Base-by-base conservation (phyloP, 2,888 invertebrate species). In the Hirtodrosophila trivittata region DNA sequence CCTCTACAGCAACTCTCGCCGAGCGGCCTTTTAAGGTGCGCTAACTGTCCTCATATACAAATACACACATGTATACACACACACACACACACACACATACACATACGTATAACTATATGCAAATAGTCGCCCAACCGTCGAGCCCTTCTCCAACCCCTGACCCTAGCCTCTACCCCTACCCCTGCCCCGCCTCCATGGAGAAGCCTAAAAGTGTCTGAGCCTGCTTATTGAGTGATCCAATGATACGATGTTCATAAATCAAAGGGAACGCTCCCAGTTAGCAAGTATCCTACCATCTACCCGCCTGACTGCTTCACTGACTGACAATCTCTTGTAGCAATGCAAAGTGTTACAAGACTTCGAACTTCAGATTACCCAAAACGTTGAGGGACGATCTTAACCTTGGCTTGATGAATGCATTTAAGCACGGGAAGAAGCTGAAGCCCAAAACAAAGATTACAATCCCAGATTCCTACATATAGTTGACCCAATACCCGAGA, bases 201-300 rank as follows among this genome's bases (percentile, higher is more conserved):
- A 13, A 21, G 5, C n/a, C n/a, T n/a, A 47, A 54, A 55, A 60
- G 60, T 66, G 60, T 45, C 30, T 59, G 32, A 42, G 33, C 51
- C 56, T 16, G 62, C 73, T 77, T 80, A 83, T 83, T 80, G 77
- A 81, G 77, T 77, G 80, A 80, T 84, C 71, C 65, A 43, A 57
- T 62, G 41, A 25, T 51, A 7, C 26, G 35, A 10, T 66, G 69
- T 72, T 64, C 69, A 80, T 80, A 77, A 80, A 80, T 80, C 83
- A 78, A 59, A 56, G 38, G 18, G 35, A 63, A 52, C 39, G 56
- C 62, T 59, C 60, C 57, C 59, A 52, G 66, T 10, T 28, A 26
- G 12, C 45, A 50, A 47, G 39, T 38, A 51, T 25, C 26, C 21
- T 26, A 21, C 50, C 10, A 37, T 30, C 39, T 12, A n/a, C 47